Base-by-base conservation (phyloP, 1,140 invertebrate species). In the Phenacoccus solenopsis region DNA sequence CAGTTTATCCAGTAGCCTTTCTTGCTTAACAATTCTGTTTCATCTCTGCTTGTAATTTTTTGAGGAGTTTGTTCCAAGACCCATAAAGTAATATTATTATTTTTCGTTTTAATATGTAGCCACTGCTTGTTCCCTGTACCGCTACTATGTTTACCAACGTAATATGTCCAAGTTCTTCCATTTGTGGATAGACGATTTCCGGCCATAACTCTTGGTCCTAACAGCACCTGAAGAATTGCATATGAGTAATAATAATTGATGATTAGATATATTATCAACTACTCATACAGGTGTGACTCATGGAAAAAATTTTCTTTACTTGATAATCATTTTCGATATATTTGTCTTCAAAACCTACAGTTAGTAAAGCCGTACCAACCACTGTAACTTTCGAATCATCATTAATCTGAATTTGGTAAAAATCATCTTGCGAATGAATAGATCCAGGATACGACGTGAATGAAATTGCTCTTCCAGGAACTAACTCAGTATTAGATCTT, bases 391-490 rank as follows among this genome's bases (percentile, higher is more conserved):
- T 22, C 30, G n/a, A 68, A 68, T 70, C 12, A 24, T 57, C 20
- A 83, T 67, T 81, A 79, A 22, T 24, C 22, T 35, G 24, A 20
- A 82, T 76, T 25, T 83, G 77, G 76, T 95, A 96, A 78, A 89
- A 94, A 75, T 96, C 94, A 78, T 97, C 94, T 61, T 89, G 87
- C 28, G 93, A 96, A 32, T 87, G 88, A 0, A 97, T 75, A 0
- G 88, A 84, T 16, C 90, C 94, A 0, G 94, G 93, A 78, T 96
- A 97, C 0, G 93, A 90, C 1, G 93, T 90, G 79, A 95, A 93
- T 9, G 86, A 84, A 3, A 82, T 78, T 7, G 78, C 76, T 69
- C 79, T 78, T 0, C 88, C 89, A 1, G 89, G 86, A 24, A 89
- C 85, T 1, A 80, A 74, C 9, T 80, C 75, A 35, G 82, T 80